Evolutionary conservation across 2,113 vertebrate species (phyloP).

Genomic region (Cynopterus brachyotis): DNA sequence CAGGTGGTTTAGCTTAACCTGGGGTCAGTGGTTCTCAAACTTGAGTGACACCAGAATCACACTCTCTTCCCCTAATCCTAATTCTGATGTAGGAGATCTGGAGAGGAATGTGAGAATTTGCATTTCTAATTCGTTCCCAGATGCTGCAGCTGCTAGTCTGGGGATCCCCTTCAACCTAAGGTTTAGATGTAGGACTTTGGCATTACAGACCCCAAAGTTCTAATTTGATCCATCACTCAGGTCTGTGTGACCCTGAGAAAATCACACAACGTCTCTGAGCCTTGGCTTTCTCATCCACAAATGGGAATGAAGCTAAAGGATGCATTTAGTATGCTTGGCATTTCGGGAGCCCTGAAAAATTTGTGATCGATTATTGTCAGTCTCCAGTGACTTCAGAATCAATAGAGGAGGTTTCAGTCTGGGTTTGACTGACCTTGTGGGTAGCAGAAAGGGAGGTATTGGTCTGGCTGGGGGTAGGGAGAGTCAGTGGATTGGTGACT

Average conservation of each 20-base stretch:
- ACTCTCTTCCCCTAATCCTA: background rate
- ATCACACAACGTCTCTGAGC: background rate
- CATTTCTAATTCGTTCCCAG: background rate
- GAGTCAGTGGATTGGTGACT: background rate
- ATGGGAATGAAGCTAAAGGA: background rate
- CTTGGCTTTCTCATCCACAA: background rate
- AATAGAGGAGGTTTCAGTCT: background rate
- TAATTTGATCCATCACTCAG: background rate
- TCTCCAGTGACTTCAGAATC: background rate
- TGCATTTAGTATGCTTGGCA: background rate
- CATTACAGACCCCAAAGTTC: background rate
- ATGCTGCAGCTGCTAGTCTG: background rate
- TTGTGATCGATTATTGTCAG: background rate
- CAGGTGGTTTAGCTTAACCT: background rate
- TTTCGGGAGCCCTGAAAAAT: background rate
- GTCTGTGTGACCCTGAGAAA: background rate
- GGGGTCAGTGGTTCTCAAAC: background rate
- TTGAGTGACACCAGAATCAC: background rate
- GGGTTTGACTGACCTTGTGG: background rate
- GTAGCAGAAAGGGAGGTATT: background rate
- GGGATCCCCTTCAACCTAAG: background rate
- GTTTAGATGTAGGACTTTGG: background rate
- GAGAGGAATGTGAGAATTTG: fast-evolving
- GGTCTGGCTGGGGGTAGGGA: background rate
- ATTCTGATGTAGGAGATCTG: background rate